Conservation (phyloP, 2,888 invertebrate genomes). For the Drosophila meridionalis region DNA sequence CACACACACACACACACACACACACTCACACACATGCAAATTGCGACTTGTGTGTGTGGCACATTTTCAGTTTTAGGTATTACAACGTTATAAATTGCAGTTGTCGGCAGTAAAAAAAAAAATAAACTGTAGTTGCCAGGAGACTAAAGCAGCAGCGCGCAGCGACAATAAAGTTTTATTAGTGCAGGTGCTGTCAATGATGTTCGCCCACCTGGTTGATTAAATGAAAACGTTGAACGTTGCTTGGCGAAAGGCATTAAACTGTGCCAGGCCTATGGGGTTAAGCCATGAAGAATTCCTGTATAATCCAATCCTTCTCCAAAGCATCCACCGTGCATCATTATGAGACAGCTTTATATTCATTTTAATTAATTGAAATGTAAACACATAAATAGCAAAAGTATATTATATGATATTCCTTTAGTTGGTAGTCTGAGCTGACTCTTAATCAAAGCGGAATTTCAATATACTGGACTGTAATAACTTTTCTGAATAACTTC, state of each 20-base stretch:
- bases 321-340: background rate
- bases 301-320: background rate
- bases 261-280: slow-evolving; percentile 24
- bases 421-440: background rate
- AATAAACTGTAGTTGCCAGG: slow-evolving; percentile 14
- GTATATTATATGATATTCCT: no score
- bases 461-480: background rate
- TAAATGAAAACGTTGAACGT: slow-evolving; percentile 37
- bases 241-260: slow-evolving; percentile 13
- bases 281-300: slow-evolving; percentile 1
- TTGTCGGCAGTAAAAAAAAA: slow-evolving; percentile 13
- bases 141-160: background rate
- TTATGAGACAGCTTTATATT: background rate
- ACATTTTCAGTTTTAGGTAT: slow-evolving; percentile 18
- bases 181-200: slow-evolving; percentile 43
- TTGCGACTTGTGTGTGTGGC: background rate
- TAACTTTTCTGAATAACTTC: background rate
- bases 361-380: background rate
- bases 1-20: slow-evolving; percentile 16
- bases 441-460: background rate
- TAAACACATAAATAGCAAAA: background rate
- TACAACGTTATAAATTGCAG: slow-evolving; percentile 38
- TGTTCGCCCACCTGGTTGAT: slow-evolving; percentile 40
- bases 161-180: slow-evolving; percentile 57
- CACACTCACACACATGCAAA: slow-evolving; percentile 30